Evolutionary conservation across 1,140 invertebrate genomes (phyloP).

Genomic region (Drosophila tani): DNA sequence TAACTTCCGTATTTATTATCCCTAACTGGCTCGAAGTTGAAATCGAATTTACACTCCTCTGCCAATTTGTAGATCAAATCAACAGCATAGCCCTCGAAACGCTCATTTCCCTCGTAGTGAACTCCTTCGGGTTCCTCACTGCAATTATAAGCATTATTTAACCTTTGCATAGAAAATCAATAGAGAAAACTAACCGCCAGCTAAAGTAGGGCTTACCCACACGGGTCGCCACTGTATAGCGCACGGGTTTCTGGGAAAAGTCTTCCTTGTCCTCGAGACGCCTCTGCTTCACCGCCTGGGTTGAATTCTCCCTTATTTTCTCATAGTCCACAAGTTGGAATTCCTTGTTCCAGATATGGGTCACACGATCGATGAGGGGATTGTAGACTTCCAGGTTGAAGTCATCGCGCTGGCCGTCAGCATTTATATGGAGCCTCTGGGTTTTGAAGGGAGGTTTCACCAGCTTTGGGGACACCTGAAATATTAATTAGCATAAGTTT

Average conservation of each 20-base stretch:
- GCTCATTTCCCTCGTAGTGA: slow-evolving; percentile 85
- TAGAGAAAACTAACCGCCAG: slow-evolving; percentile 58
- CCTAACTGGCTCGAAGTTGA: slow-evolving; percentile 89
- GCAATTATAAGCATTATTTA: neutral
- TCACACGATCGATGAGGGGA: slow-evolving; percentile 69
- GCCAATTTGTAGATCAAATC: slow-evolving; percentile 91
- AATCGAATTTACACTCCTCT: slow-evolving; percentile 90
- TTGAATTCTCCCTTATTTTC: slow-evolving; percentile 60
- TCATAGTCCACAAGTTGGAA: slow-evolving; percentile 58
- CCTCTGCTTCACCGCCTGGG: slow-evolving; percentile 51
- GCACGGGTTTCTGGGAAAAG: slow-evolving; percentile 63
- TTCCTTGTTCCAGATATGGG: slow-evolving; percentile 77
- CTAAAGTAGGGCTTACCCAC: slow-evolving; percentile 79
- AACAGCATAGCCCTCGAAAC: slow-evolving; percentile 91
- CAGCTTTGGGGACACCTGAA: slow-evolving; percentile 60
- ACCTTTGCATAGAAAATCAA: neutral
- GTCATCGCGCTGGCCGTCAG: slow-evolving; percentile 89
- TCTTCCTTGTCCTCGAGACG: slow-evolving; percentile 62
- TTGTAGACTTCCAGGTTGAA: slow-evolving; percentile 91
- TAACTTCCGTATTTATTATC: slow-evolving; percentile 90
- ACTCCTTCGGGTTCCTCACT: slow-evolving; percentile 72
- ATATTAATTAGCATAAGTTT: neutral
- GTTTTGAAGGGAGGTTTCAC: slow-evolving; percentile 70
- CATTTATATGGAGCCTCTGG: slow-evolving; percentile 89
- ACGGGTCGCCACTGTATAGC: slow-evolving; percentile 73